A percentile compares a stretch with the other conserved stretches of the same genome.
Conservation (phyloP, 2,888 invertebrate species). For the Thereva nobilitata region DNA sequence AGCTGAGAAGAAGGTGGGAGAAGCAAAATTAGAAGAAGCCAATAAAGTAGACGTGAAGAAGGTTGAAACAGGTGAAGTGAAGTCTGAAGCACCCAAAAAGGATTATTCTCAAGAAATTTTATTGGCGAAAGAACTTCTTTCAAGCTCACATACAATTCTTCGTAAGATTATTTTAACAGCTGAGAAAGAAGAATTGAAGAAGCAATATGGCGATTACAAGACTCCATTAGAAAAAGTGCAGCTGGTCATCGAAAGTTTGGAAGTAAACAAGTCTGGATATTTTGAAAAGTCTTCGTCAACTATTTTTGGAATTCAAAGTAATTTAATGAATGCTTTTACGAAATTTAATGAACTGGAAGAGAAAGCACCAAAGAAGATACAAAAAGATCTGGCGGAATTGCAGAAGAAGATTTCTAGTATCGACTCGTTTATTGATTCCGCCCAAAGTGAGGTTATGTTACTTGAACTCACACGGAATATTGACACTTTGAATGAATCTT, state of each 20-base stretch:
- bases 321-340: constrained; percentile 52
- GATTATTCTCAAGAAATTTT: constrained; percentile 9
- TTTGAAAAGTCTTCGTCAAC: constrained; percentile 32
- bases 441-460: neutral
- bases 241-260: neutral
- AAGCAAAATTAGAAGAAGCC: constrained; percentile 19
- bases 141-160: neutral
- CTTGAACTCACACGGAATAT: constrained; percentile 8
- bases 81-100: constrained; percentile 15
- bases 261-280: neutral
- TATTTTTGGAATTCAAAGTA: constrained; percentile 31
- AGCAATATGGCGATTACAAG: too few species aligned
- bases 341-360: constrained; percentile 51
- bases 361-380: constrained; percentile 43
- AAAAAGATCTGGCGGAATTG: constrained; percentile 44
- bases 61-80: neutral
- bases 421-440: constrained; percentile 10
- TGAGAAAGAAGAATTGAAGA: neutral
- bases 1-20: constrained; percentile 10
- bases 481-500: too few species aligned
- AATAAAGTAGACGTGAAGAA: neutral
- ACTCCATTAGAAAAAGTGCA: constrained; percentile 4
- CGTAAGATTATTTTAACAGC: neutral
- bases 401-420: constrained; percentile 9
- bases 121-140: constrained; percentile 14